phyloP scores from a whole-genome alignment of 2,888 invertebrate species.

The Coenonympha arcania region DNA sequence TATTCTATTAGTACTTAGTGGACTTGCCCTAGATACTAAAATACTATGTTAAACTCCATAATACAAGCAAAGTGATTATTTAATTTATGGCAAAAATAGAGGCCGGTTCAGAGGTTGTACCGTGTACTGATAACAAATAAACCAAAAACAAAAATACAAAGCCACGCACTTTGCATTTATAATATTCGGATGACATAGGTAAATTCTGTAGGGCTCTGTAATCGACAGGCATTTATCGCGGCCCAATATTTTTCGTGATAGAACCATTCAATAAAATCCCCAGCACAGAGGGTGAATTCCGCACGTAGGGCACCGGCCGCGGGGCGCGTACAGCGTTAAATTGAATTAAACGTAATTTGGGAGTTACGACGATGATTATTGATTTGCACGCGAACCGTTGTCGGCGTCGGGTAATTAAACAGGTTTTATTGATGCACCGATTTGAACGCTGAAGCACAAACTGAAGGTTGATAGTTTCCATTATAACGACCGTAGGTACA shows the following conservation, averaged over 20 bases:
- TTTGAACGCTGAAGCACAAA: constrained; percentile 31
- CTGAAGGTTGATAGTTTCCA: constrained; percentile 30
- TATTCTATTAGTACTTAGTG: no score
- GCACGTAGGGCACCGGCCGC: constrained; percentile 37
- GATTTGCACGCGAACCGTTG: constrained; percentile 44
- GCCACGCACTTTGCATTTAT: no score
- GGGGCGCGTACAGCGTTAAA: constrained; percentile 56
- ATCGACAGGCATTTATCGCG: not conserved
- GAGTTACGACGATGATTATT: constrained; percentile 45
- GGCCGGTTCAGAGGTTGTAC: no score
- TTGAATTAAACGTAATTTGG: constrained; percentile 57
- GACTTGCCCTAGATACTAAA: no score
- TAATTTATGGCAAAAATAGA: no score
- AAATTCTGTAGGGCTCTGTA: no score
- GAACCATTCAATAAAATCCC: not conserved
- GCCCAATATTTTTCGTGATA: not conserved
- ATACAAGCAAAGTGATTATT: no score
- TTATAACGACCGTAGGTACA: not conserved
- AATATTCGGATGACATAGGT: no score
- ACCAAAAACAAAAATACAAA: no score
- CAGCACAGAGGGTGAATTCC: constrained; percentile 10
- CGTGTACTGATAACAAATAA: no score
- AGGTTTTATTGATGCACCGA: constrained; percentile 42
- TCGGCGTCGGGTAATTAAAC: constrained; percentile 44
- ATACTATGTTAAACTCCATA: no score